Percentiles rank a stretch among this genome's conserved stretches.
Conservation (phyloP, 1,140 invertebrate species). For the Drosophila pseudoobscura region DNA sequence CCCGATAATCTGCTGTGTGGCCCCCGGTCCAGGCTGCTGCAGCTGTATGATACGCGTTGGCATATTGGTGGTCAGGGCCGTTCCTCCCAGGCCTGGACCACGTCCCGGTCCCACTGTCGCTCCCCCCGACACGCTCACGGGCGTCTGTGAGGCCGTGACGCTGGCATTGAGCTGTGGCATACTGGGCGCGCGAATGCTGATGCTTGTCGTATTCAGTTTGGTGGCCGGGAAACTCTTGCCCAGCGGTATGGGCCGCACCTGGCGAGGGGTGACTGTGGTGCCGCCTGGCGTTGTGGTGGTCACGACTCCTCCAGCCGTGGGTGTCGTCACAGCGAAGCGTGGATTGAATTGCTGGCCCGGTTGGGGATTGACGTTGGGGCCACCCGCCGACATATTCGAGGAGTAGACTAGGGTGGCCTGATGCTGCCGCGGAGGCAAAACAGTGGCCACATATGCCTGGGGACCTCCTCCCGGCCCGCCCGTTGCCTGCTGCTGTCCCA, state of each 20-base stretch:
- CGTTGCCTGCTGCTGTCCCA: constrained; percentile 33
- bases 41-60: constrained; percentile 81
- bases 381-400: constrained; percentile 56
- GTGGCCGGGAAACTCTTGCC: constrained; percentile 68
- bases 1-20: constrained; percentile 74
- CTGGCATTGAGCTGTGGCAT: constrained; percentile 64
- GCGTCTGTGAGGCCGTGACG: constrained; percentile 54
- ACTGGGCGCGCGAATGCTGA: constrained; percentile 78
- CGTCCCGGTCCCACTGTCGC: constrained; percentile 55
- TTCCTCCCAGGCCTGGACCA: constrained; percentile 47
- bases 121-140: constrained; percentile 58
- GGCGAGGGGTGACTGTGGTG: constrained; percentile 65
- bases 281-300: constrained; percentile 60
- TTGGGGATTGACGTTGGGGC: constrained; percentile 52
- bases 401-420: constrained; percentile 81
- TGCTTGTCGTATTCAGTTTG: constrained; percentile 79
- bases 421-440: constrained; percentile 77
- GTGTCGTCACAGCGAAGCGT: constrained; percentile 78
- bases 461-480: constrained; percentile 55
- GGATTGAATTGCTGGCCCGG: constrained; percentile 73
- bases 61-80: constrained; percentile 63
- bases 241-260: constrained; percentile 75
- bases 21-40: constrained; percentile 70
- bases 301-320: constrained; percentile 29
- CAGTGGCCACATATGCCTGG: constrained; percentile 79